Percentiles rank a stretch among this genome's conserved stretches.
These are phyloP conservation scores for Archegozetes longisetosus DNA, from an alignment of 1,140 invertebrate genomes.

Conservation along the genomic window DNA sequence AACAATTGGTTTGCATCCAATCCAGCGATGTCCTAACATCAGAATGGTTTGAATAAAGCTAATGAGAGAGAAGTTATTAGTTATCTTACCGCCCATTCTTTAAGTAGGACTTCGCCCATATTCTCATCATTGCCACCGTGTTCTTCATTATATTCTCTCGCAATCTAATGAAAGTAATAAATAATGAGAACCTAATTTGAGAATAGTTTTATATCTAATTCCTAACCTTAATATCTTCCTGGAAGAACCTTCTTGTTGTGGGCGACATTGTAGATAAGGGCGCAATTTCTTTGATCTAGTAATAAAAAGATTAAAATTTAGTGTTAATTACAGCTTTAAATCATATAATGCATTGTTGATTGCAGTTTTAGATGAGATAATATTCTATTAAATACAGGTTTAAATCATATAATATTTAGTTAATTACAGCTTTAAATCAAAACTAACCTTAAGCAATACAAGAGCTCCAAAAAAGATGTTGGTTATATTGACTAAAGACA, in stretches of 20 bases:
- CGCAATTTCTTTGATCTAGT: constrained; percentile 66
- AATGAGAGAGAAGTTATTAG: too few species aligned
- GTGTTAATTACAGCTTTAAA: too few species aligned
- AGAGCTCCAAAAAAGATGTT: constrained; percentile 68
- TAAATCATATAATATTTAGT: too few species aligned
- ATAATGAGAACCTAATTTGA: too few species aligned
- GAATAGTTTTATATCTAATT: too few species aligned
- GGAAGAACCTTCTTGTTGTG: constrained; percentile 57
- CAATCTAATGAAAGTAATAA: constrained; percentile 22
- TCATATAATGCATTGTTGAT: too few species aligned
- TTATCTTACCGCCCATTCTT: constrained; percentile 23
- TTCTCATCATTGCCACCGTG: constrained; percentile 21
- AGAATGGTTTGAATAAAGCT: too few species aligned
- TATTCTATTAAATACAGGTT: too few species aligned
- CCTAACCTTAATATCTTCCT: constrained; percentile 49
- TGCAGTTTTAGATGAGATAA: too few species aligned
- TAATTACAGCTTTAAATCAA: too few species aligned
- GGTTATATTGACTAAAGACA: constrained; percentile 64
- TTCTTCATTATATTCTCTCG: constrained; percentile 41
- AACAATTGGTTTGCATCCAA: constrained; percentile 19
- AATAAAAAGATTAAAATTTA: too few species aligned
- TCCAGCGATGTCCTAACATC: constrained; percentile 17
- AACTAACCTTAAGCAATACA: constrained; percentile 54
- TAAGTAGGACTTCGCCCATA: constrained; percentile 21
- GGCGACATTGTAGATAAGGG: constrained; percentile 52